These are phyloP conservation scores for Columba livia DNA, from an alignment of 2,113 vertebrate species.

Conservation along the genomic window DNA sequence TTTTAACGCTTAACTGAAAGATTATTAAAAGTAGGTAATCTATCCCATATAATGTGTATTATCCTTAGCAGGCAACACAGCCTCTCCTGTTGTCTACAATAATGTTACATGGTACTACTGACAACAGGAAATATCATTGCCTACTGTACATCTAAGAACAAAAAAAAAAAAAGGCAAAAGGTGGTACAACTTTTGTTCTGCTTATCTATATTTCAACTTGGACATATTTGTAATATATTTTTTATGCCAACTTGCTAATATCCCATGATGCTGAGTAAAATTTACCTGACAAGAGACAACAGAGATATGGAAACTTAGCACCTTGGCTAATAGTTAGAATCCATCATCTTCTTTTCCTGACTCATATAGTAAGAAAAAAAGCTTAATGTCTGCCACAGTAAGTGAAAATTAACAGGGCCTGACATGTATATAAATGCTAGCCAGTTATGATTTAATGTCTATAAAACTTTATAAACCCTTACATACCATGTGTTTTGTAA, in stretches of 20 bases:
- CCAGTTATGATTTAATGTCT: constrained; percentile 1
- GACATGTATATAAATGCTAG: neutral
- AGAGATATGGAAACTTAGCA: neutral
- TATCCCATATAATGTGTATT: neutral
- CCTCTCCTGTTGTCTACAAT: neutral
- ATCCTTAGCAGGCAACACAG: neutral
- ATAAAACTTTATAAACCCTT: constrained; percentile 20
- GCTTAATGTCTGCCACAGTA: neutral
- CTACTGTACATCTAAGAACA: neutral
- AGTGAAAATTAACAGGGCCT: constrained; percentile 17
- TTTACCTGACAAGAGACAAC: neutral
- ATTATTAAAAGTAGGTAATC: neutral
- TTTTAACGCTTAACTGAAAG: neutral
- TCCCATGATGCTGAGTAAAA: neutral
- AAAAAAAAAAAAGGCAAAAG: neutral
- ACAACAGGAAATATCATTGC: neutral
- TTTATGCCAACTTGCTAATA: neutral
- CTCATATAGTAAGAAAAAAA: neutral
- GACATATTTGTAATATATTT: neutral
- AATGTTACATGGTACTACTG: neutral
- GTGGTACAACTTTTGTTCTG: neutral
- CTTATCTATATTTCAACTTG: neutral
- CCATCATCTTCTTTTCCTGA: neutral
- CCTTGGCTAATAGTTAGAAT: neutral
- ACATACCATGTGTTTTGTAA: neutral